Evolutionary conservation across 2,113 vertebrate species (phyloP), one percentile per base, ranked within the genome.

Genomic region (Macrotis lagotis): DNA sequence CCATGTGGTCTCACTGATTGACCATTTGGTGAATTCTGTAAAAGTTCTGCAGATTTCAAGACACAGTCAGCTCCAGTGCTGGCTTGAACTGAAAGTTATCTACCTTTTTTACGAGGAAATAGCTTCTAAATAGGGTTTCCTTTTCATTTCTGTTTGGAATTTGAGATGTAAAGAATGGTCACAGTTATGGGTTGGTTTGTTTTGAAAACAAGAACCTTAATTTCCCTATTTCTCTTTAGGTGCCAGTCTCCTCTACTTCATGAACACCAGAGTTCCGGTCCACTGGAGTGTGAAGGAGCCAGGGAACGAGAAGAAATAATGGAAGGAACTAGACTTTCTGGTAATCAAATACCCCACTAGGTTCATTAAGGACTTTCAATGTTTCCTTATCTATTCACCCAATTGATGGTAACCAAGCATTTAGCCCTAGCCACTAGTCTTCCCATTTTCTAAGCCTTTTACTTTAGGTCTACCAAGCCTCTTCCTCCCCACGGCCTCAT

Each of bases 191-290:
- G 44, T 28, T 74, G 48, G 88, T 50, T 0, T n/a, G 49, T 16
- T 8, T 5, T 24, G 66, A 24, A 31, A 51, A 53, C 90, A 19
- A 52, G 50, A n/a, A 59, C 10, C 51, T 47, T 89, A 90, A 55
- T 94, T 96, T 83, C 96, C 97, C 16, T 97, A 11, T 89, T 97
- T 97, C 50, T 98, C 97, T 53, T 66, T 98, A 99, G 99, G 96
- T 99, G 99, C 97, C 99, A 99, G 48, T 99, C 99, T 37, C 99
- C 99, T 25, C 98, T 99, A 51, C 98, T 99, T 52, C 99, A 99
- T 0, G 99, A 99, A 96, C 99, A 98, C 93, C 98, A 98, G 95
- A 98, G 98, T 94, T 98, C 99, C 22, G 98, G 99, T 95, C 97
- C 98, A 7, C 97, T 98, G 94, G 99, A 99, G 0, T 99, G 98